Evolutionary conservation across 2,797 vertebrate species (phyloP).

Genomic region (Epinephelus malabaricus): DNA sequence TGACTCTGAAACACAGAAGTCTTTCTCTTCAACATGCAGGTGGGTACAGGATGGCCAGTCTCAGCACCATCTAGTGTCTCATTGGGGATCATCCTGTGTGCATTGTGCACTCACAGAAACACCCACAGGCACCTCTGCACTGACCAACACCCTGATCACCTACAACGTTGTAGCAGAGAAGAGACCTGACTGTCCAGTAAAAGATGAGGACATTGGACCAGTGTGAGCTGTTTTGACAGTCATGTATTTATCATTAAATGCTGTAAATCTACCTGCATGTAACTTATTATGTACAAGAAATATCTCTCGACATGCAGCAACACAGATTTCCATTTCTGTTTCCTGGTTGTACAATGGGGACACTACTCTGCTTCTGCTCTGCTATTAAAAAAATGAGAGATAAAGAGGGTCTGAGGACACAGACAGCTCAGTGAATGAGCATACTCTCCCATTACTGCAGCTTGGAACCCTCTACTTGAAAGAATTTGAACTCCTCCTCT

Average conservation of each 20-base stretch:
- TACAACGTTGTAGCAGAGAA: not conserved
- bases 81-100: not conserved
- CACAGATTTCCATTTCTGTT: conserved; percentile 23
- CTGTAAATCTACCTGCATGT: not conserved
- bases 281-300: conserved; percentile 2
- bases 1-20: conserved; percentile 32
- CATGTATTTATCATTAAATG: not conserved
- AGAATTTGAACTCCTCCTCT: conserved; percentile 64
- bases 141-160: not conserved
- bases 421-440: conserved; percentile 33
- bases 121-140: not conserved
- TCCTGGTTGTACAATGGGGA: not conserved
- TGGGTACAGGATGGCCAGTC: conserved; percentile 8
- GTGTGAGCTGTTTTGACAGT: not conserved
- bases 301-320: not conserved
- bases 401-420: conserved; percentile 43
- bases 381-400: not conserved
- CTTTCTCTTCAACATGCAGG: conserved; percentile 27
- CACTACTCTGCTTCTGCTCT: conserved; percentile 6
- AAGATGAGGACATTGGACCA: not conserved
- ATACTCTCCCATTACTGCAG: conserved; percentile 35
- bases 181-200: not conserved
- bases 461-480: conserved; percentile 55
- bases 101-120: not conserved
- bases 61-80: conserved; percentile 16